Base-by-base conservation (phyloP, 2,888 invertebrate species). In the Andrena minutula region DNA sequence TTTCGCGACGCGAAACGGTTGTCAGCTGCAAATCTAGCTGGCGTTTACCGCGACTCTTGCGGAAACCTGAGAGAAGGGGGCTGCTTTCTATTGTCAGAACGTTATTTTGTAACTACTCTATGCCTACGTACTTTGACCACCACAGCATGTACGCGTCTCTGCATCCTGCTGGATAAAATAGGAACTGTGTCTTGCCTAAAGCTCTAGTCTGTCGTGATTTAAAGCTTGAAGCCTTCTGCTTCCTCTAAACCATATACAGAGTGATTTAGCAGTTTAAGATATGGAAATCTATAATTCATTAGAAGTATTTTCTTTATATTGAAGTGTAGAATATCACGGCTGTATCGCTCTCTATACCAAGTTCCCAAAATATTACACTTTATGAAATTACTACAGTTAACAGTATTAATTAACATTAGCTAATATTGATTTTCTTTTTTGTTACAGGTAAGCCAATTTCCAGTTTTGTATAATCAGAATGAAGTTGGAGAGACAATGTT, bases 391-490 rank as follows among this genome's bases (percentile, higher is more conserved):
- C 1, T 16, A 41, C 12, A 41, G 16, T 41, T 41, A 51, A 51
- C 51, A 20, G 51, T 51, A 51, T 51, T 8, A 20, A 12, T 12
- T 3, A n/a, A 56, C 16, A 30, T 20, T 1, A 16, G 32, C 7
- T 60, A 51, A 63, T 47, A 16, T 16, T 3, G 20, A 5, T 35
- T 65, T 69, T 66, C 10, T 56, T 53, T 35, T 65, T 35, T 79
- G 70, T 87, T 87, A 35, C 83, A 87, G 83, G 87, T 85, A 85
- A 86, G 75, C 23, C 5, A 16, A 12, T 6, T 2, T 10, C 7
- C 2, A 12, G 8, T 32, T 53, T 70, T n/a, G 8, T 16, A 16
- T 20, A 5, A 12, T 6, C 12, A 1, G 26, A 58, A 23, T 26
- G 5, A 23, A 16, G 30, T 51, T 4, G 79, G 73, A 69, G 79